These are phyloP conservation scores for Ceyx cyanopectus DNA, from an alignment of 2,113 vertebrate genomes.

Conservation along the genomic window DNA sequence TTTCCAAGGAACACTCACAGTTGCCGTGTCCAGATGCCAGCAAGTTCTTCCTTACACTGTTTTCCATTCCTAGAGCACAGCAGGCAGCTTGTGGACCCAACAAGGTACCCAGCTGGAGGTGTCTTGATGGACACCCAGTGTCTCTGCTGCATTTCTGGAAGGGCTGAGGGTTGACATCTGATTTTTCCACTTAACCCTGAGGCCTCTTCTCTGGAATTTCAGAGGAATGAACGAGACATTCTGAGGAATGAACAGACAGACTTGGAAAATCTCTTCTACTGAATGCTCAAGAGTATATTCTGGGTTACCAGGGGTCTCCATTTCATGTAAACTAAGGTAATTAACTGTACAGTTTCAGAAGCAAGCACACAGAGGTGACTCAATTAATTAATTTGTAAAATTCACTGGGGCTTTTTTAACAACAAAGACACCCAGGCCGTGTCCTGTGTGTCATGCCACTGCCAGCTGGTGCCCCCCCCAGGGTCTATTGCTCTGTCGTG, in stretches of 20 bases:
- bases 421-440: neutral
- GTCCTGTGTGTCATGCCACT: rapidly evolving
- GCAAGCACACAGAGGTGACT: neutral
- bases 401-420: neutral
- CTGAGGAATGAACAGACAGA: too few species aligned
- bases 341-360: neutral
- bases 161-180: rapidly evolving
- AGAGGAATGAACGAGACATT: too few species aligned
- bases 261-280: neutral
- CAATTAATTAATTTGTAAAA: neutral
- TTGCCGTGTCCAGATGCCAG: neutral
- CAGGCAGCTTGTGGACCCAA: too few species aligned
- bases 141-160: rapidly evolving
- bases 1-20: neutral
- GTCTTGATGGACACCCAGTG: rapidly evolving
- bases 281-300: neutral
- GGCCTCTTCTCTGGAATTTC: too few species aligned
- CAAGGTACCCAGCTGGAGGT: too few species aligned
- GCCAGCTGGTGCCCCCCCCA: neutral
- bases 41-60: neutral
- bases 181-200: neutral
- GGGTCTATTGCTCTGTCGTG: rapidly evolving
- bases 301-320: neutral
- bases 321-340: neutral
- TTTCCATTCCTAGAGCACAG: neutral